Percentiles rank a stretch among this genome's conserved stretches.
phyloP scores from a whole-genome alignment of 2,797 vertebrate genomes.

The Propithecus deckenii region DNA sequence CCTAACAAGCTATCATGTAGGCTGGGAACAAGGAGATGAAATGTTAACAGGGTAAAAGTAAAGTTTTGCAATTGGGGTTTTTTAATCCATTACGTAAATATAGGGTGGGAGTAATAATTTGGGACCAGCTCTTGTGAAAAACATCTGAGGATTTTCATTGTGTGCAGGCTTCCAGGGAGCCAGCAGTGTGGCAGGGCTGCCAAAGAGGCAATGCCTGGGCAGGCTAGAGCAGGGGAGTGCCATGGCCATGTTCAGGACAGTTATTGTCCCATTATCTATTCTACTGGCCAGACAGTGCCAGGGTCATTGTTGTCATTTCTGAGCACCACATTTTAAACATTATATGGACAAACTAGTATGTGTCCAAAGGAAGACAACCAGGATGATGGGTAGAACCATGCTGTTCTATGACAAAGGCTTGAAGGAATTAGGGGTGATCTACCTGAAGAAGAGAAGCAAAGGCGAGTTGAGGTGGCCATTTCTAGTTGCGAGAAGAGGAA shows the following conservation, averaged over 20 bases:
- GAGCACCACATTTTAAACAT: not conserved
- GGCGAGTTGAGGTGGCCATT: not conserved
- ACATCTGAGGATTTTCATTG: conserved; percentile 23
- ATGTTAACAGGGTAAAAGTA: conserved; percentile 20
- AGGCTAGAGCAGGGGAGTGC: not conserved
- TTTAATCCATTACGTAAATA: conserved; percentile 32
- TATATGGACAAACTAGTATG: not conserved
- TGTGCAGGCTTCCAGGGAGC: not conserved
- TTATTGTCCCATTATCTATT: not conserved
- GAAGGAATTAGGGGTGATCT: not conserved
- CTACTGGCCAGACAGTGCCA: not conserved
- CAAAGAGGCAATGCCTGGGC: not conserved
- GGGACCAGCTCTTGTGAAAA: conserved; percentile 22
- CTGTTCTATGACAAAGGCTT: not conserved
- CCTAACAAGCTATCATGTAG: not conserved
- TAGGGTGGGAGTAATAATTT: not conserved
- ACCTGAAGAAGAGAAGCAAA: not conserved
- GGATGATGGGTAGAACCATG: not conserved
- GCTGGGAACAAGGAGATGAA: conserved; percentile 39
- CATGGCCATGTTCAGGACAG: not conserved
- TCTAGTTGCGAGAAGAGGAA: not conserved
- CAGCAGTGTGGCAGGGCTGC: not conserved
- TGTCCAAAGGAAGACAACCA: not conserved
- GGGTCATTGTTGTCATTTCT: not conserved
- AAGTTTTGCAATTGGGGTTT: conserved; percentile 44